Base-by-base conservation (phyloP, 2,113 vertebrate species). In the Trematocara macrostoma region DNA sequence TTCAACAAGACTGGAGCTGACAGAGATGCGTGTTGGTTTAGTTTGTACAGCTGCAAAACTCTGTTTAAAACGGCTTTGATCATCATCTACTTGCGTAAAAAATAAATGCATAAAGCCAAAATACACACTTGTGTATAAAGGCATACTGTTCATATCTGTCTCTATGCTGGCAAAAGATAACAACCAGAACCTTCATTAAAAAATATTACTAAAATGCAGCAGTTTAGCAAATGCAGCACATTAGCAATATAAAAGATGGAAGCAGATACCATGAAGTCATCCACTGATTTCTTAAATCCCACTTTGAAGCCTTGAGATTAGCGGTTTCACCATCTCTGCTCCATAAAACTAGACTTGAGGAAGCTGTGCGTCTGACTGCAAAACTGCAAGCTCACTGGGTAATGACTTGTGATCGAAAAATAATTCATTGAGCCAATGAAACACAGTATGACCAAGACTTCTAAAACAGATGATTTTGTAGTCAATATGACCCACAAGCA, bases 11-110 rank as follows among this genome's bases (percentile, higher is more conserved):
- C 74, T 85, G 83, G 79, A 83, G 86, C 78, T 85, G 84, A 51
- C 74, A 76, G 76, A 20, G 7, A 52, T 11, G 1, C 4, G 11
- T 42, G 55, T 34, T 85, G 83, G 18, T 84, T 80, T 35, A 71
- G 11, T 79, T 79, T 57, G 16, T 38, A 34, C 3, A 35, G 81
- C 79, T 79, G 35, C 38, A 55, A 78, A 84, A 78, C 23, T 45
- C 38, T 26, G 55, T 84, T 80, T 29, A 26, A 84, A 55, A 86
- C 2, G 29, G 59, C 79, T 87, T 84, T 91, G 88, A 88, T 88
- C 57, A 9, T 3, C 3, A 15, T 84, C 26, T 55, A 42, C 5
- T 2, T 49, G 12, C 11, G 12, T 9, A 20, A 5, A 61, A 38
- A 67, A 34, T 10, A 45, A 64, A 64, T 6, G 20, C 15, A 84